Evolutionary conservation across 2,888 invertebrate species (phyloP).

Genomic region (Smittia aterrima): DNA sequence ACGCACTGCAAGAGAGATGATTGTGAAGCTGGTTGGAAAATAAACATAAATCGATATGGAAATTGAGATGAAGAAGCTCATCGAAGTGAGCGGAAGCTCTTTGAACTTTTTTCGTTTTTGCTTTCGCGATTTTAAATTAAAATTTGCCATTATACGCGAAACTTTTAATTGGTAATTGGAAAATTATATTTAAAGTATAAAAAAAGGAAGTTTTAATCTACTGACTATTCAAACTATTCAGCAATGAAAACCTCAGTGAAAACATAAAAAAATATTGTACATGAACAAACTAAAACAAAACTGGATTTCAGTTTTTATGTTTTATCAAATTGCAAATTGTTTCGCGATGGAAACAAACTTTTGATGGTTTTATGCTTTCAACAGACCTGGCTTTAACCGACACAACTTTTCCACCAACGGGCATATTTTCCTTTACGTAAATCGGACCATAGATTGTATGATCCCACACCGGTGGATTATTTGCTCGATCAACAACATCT

Average conservation of each 20-base stretch:
- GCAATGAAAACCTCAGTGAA: conserved; percentile 12
- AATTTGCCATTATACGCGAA: no score
- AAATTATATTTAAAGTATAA: conserved; percentile 2
- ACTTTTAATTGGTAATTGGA: neutral
- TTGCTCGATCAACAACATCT: conserved; percentile 96
- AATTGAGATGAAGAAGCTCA: neutral
- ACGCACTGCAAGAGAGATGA: neutral
- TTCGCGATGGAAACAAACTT: conserved; percentile 1
- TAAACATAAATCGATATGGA: conserved; percentile 20
- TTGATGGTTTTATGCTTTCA: neutral
- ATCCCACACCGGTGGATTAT: conserved; percentile 97
- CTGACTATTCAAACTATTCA: neutral
- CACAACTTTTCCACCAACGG: conserved; percentile 96
- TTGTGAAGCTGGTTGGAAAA: neutral
- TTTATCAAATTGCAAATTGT: neutral
- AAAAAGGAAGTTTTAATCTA: neutral
- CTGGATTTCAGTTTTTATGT: neutral
- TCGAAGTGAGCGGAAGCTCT: neutral
- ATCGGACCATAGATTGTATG: conserved; percentile 94
- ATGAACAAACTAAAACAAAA: neutral
- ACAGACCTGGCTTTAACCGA: conserved; percentile 98
- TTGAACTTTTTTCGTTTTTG: neutral
- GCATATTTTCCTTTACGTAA: conserved; percentile 96
- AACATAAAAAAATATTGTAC: neutral
- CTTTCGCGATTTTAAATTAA: neutral